Evolutionary conservation across 2,888 invertebrate genomes (phyloP), one percentile per base, ranked within the genome.

Genomic region (Cynaeus angustus): DNA sequence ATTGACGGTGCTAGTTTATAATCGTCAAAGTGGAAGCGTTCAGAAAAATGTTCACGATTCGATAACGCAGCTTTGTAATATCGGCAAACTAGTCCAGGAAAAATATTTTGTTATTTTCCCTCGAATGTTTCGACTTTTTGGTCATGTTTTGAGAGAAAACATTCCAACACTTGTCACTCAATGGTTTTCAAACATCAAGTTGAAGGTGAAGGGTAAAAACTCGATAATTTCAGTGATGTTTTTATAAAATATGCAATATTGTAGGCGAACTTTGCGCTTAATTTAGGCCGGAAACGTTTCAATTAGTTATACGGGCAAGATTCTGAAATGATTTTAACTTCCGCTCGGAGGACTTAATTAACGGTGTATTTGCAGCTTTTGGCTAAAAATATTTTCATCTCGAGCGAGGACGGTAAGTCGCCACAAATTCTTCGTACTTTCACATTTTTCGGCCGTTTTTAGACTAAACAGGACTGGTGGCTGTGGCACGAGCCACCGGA

Each of bases 211-310:
- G 61, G 61, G 37, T 50, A 50, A 61, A 50, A 50, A 38, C 46
- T 16, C 61, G 61, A 46, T 58, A 58, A 61, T 59, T 45, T 14
- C 28, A 26, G 26, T 21, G n/a, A 10, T 38, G 38, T 58, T 58
- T 55, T 38, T 55, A n/a, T 43, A 41, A 59, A 58, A 59, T 46
- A 13, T 30, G 46, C 43, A 46, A 14, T 37, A 37, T 61, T 48
- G 16, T 7, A 0, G 43, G 58, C 48, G 12, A 50, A 41, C 21
- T 13, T 26, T 30, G 21, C 46, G 59, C 61, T 61, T 61, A 61
- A 48, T 61, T 48, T 48, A 61, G 61, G 37, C 48, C 61, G 61
- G 61, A 61, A 61, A 61, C 26, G 50, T 61, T 50, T 61, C 61
- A 61, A 59, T 59, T 59, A 59, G 33, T n/a, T 33, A 10, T 33